Percentiles rank a stretch among this genome's conserved stretches.
Conservation (phyloP, 1,140 invertebrate genomes). For the Grapholita molesta region DNA sequence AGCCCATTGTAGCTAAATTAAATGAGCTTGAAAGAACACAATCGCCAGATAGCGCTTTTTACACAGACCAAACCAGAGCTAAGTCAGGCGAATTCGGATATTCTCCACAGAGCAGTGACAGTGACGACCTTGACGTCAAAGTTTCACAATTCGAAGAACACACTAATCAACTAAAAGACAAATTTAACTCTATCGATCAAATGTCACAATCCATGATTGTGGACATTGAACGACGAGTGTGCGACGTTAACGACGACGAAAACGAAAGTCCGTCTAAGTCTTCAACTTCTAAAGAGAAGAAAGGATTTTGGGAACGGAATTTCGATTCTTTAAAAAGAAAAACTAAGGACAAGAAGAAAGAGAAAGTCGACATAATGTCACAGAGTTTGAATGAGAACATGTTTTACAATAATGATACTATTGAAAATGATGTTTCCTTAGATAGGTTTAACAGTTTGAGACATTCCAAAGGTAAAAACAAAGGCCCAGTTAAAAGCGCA, state of each 20-base stretch:
- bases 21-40: constrained; percentile 65
- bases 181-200: constrained; percentile 75
- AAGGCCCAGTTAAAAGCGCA: constrained; percentile 63
- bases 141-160: constrained; percentile 63
- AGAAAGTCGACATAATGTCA: constrained; percentile 78
- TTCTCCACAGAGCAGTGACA: constrained; percentile 72
- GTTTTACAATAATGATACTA: constrained; percentile 76
- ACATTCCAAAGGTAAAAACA: constrained; percentile 67
- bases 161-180: constrained; percentile 64
- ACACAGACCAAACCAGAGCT: constrained; percentile 64
- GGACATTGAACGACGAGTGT: constrained; percentile 63
- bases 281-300: constrained; percentile 68
- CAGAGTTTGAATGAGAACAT: constrained; percentile 81
- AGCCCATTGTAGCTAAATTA: constrained; percentile 76
- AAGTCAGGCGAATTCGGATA: constrained; percentile 75
- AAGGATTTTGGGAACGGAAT: constrained; percentile 78
- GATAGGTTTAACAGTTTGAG: constrained; percentile 71
- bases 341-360: constrained; percentile 62
- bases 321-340: constrained; percentile 76
- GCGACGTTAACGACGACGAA: constrained; percentile 44
- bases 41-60: constrained; percentile 68
- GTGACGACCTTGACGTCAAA: constrained; percentile 69
- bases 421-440: constrained; percentile 62
- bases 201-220: constrained; percentile 80
- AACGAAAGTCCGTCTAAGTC: constrained; percentile 67